Evolutionary conservation across 1,140 invertebrate species (phyloP), one percentile per base, ranked within the genome.

Genomic region (Phocides pigmalion): DNA sequence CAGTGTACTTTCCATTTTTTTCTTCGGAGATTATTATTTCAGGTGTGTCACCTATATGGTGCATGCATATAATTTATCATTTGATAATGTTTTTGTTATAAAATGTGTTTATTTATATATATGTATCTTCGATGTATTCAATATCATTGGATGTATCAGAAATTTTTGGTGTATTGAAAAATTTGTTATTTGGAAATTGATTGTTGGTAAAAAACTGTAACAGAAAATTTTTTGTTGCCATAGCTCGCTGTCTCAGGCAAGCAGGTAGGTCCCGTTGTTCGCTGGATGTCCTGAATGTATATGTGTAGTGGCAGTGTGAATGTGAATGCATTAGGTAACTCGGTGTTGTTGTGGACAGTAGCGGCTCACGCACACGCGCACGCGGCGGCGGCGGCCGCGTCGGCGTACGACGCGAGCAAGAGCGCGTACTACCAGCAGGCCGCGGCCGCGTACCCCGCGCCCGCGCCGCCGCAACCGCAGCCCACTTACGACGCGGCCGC

Each of bases 401-500:
- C 89, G 19, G 87, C 88, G 11, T 92, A 92, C 82, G 90, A 92
- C 80, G 90, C 90, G 12, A 91, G 94, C 58, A 94, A 94, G 50
- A 94, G 93, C 53, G 94, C 94, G 0, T 95, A 95, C 72, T 95
- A 95, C 80, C 94, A 94, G 74, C 95, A 95, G 72, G 94, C 95
- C 8, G 95, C 95, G 6, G 94, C 94, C 0, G 94, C 95, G 37
- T 95, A 96, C 71, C 94, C 94, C 47, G 92, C 94, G 62, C 96
- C 96, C 11, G 86, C 88, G 25, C 95, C 96, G 73, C 93, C 91
- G 19, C 91, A 93, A 56, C 88, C 91, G 20, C 89, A 93, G 59
- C 91, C 92, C 32, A 79, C 92, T 3, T 91, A 92, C 76, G 90
- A 90, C 70, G 66, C 46, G 46, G 46, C 95, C 3, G 93, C 94